phyloP scores from a whole-genome alignment of 2,113 vertebrate genomes.

The Capreolus pygargus region DNA sequence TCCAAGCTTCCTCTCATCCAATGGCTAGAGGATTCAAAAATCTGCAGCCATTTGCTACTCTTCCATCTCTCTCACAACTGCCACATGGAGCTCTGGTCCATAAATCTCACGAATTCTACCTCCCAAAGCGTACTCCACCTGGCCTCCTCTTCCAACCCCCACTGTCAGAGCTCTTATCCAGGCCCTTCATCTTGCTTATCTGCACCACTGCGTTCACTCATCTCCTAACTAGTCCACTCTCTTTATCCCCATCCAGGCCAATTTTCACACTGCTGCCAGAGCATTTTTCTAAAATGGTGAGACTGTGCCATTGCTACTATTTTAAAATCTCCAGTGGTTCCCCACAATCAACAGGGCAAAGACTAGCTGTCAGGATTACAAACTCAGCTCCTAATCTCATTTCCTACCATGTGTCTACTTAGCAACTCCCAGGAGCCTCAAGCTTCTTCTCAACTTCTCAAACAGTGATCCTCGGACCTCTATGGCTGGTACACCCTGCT shows the following conservation, averaged over 20 bases:
- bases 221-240: not conserved
- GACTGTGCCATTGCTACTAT: not conserved
- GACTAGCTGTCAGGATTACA: not conserved
- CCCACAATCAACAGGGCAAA: not conserved
- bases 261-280: not conserved
- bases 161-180: not conserved
- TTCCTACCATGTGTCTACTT: not conserved
- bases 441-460: not conserved
- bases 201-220: accelerated
- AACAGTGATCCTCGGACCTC: not conserved
- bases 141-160: not conserved
- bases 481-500: not conserved
- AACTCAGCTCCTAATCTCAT: not conserved
- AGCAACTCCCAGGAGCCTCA: not conserved
- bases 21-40: not conserved
- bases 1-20: not conserved
- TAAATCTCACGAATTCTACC: not conserved
- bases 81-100: not conserved
- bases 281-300: not conserved
- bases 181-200: not conserved
- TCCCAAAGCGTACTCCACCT: not conserved
- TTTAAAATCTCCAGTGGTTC: not conserved
- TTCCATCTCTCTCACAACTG: not conserved
- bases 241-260: not conserved
- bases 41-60: not conserved